Percentiles rank a stretch among this genome's conserved stretches.
These are phyloP conservation scores for Amphiprion clarkii DNA, from an alignment of 2,797 vertebrate species.

Conservation along the genomic window DNA sequence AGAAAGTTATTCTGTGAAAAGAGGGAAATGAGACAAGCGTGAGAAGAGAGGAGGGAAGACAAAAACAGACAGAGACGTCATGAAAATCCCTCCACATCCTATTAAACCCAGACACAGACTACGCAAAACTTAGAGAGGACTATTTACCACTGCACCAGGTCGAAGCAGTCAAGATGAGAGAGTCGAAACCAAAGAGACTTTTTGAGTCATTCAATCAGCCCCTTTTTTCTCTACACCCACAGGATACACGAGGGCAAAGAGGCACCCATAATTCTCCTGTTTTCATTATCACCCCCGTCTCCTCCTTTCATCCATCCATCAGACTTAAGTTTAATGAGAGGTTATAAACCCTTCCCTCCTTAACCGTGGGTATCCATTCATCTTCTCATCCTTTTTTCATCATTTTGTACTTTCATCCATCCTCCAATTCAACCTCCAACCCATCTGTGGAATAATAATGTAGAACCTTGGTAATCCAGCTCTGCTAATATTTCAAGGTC, in stretches of 20 bases:
- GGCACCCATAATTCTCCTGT: slow-evolving; percentile 55
- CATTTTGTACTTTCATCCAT: slow-evolving; percentile 68
- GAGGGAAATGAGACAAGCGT: slow-evolving; percentile 35
- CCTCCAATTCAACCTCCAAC: slow-evolving; percentile 47
- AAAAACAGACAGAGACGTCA: too few relatives aligned
- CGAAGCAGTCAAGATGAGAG: slow-evolving; percentile 48
- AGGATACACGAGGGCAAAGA: slow-evolving; percentile 53
- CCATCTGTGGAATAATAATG: slow-evolving; percentile 69
- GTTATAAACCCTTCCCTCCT: slow-evolving; percentile 69
- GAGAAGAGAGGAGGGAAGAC: background rate
- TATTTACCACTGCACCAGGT: slow-evolving; percentile 59
- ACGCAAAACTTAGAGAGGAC: slow-evolving; percentile 55
- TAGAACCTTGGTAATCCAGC: slow-evolving; percentile 59
- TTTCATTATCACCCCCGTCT: slow-evolving; percentile 56
- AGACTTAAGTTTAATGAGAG: slow-evolving; percentile 74
- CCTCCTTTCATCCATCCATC: slow-evolving; percentile 74
- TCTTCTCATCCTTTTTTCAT: slow-evolving; percentile 74
- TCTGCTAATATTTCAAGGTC: slow-evolving; percentile 74
- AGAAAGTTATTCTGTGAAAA: slow-evolving; percentile 95
- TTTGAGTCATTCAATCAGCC: slow-evolving; percentile 55
- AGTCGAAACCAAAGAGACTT: slow-evolving; percentile 45
- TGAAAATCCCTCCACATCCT: slow-evolving; percentile 35
- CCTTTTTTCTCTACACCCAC: slow-evolving; percentile 40
- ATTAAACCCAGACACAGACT: slow-evolving; percentile 44
- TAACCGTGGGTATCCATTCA: slow-evolving; percentile 63